Base-by-base conservation (phyloP, 2,888 invertebrate species). In the Choreutis nemorana region DNA sequence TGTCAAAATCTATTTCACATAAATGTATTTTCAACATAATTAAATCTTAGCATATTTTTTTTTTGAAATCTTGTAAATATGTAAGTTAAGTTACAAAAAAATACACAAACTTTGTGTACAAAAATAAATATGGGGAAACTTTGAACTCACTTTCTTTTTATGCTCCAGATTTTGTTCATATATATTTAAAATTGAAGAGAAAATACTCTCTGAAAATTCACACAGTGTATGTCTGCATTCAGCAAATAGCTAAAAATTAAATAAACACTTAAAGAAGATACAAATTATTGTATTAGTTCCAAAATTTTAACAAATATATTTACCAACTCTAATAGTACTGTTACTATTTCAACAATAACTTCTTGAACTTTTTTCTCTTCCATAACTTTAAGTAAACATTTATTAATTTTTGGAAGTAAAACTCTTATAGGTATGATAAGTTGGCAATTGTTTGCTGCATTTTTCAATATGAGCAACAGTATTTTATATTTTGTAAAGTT, bases 151-250 rank as follows among this genome's bases (percentile, higher is more conserved):
- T 68, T 79, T 79, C 42, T 68, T 78, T 46, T 67, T 73, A 30
- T 55, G 49, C 31, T 73, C 75, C 36, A 64, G 48, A 39, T 62
- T 71, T 41, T 60, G 65, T 34, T 75, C 73, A 45, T 79, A 80
- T 35, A 64, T 63, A 38, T 67, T 63, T 29, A 83, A 56, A 25
- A 82, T 47, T 12, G 53, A 38, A 2, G 71, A 60, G 18, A 81
- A 43, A 18, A 72, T 53, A 30, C 40, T 63, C 55, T 84, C 83
- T 9, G 71, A 65, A 42, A 83, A 83, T 37, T 70, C 64, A 41
- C 84, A 83, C 34, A 83, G 50, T 2, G 70, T 56, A 26, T 72
- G 48, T 10, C 82, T 71, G 33, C 70, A 65, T 43, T 84, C 84
- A 6, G 63, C 52, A 15, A 73, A 78, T 10, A 84, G 53, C 78